phyloP scores from a whole-genome alignment of 2,113 vertebrate genomes.

The Saccopteryx leptura region DNA sequence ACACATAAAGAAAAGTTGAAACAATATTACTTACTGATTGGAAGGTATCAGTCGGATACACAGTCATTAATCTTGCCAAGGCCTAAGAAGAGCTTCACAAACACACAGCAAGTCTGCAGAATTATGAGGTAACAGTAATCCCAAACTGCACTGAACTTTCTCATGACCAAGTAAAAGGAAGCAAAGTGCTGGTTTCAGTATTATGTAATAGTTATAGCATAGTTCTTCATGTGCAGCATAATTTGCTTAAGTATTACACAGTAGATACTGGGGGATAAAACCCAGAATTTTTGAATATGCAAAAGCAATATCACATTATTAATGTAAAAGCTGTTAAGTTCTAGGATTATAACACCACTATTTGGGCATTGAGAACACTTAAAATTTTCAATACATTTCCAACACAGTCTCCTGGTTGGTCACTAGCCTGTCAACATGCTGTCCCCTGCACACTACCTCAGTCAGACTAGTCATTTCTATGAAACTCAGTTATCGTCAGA shows the following conservation, averaged over 20 bases:
- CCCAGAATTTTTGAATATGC: conserved; percentile 85
- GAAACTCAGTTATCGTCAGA: conserved; percentile 98
- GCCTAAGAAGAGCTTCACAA: conserved; percentile 84
- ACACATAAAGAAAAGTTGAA: conserved; percentile 29
- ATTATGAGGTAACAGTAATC: conserved; percentile 69
- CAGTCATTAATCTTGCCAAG: conserved; percentile 67
- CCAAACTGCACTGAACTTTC: conserved; percentile 79
- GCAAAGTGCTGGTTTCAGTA: conserved; percentile 84
- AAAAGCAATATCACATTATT: conserved; percentile 85
- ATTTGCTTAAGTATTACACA: conserved; percentile 88
- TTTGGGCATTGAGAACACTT: conserved; percentile 53
- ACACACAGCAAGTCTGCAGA: conserved; percentile 69
- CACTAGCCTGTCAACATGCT: neutral
- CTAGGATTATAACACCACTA: conserved; percentile 80
- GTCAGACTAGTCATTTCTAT: conserved; percentile 99
- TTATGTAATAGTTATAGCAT: conserved; percentile 84
- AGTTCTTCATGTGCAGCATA: conserved; percentile 80
- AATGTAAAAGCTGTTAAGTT: conserved; percentile 88
- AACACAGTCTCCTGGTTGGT: neutral
- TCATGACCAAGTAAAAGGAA: conserved; percentile 77
- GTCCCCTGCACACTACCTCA: conserved; percentile 81
- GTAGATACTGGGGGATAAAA: conserved; percentile 87
- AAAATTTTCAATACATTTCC: neutral
- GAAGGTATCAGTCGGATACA: conserved; percentile 65
- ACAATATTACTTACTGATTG: neutral